Evolutionary conservation across 2,797 vertebrate genomes (phyloP), one percentile per base, ranked within the genome.

Genomic region (Epinephelus malabaricus): DNA sequence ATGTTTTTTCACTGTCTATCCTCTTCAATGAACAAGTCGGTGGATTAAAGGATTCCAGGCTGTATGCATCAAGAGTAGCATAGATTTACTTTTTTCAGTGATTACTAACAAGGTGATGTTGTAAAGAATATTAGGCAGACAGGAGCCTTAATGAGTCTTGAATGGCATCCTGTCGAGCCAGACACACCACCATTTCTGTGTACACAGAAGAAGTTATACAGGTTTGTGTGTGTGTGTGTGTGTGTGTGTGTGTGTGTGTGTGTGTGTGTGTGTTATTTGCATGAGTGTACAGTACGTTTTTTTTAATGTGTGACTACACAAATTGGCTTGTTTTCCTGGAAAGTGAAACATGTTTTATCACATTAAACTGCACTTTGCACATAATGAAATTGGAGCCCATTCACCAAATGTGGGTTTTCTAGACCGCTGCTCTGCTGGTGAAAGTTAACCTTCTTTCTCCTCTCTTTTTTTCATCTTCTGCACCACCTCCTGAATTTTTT

Each of bases 41-140:
- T 64, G 78, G 72, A 80, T 82, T 80, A 70, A 81, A 76, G 54
- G 9, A 69, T 72, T 73, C 38, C 12, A 19, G 63, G 21, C 49
- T 60, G 21, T 55, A 53, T 58, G 73, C 60, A 73, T 78, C 46
- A 73, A 67, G 15, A 65, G 67, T 21, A 59, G 49, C 53, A 49
- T 63, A n/a, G 51, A 66, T 71, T 81, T 74, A 25, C 25, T 14
- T 68, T 47, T 73, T 68, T 53, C 13, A 40, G 19, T 40, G 13
- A 69, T 55, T 34, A 27, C 38, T 73, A 79, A 51, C 46, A 79
- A 69, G 43, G 27, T 25, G 6, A 62, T 73, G 19, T 55, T 69
- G 18, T 59, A 62, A 60, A 53, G 10, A 70, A 50, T 58, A 69
- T 61, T 13, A 45, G 23, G 69, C 64, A 60, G 66, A 65, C 51